A percentile compares a stretch with the other conserved stretches of the same genome.
phyloP scores from a whole-genome alignment of 2,888 invertebrate genomes.

The Drosophila anceps region DNA sequence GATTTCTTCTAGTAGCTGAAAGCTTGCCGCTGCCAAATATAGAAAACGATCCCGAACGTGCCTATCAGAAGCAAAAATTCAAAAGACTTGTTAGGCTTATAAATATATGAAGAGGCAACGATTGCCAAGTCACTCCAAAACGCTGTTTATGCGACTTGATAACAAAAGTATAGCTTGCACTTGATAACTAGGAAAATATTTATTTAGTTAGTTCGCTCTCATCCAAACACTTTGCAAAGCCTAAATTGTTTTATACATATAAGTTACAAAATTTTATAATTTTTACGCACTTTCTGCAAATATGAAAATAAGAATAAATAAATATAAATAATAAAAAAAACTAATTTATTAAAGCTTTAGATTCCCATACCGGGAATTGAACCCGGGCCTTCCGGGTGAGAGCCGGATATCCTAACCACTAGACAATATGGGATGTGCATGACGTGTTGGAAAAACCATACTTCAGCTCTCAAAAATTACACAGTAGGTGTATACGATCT shows the following conservation, averaged over 20 bases:
- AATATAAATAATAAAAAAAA: too few species aligned
- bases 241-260: not conserved
- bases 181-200: constrained; percentile 3
- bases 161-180: not conserved
- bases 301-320: too few species aligned
- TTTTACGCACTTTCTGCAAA: too few species aligned
- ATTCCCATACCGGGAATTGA: constrained; percentile 96
- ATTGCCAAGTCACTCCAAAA: not conserved
- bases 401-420: constrained; percentile 86
- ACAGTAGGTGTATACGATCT: not conserved
- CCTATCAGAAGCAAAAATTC: constrained; percentile 43
- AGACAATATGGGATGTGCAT: constrained; percentile 84
- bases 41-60: constrained; percentile 44
- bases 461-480: too few species aligned
- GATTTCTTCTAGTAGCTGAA: constrained; percentile 76
- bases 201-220: not conserved
- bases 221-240: too few species aligned
- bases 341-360: too few species aligned
- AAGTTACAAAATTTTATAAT: not conserved
- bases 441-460: too few species aligned
- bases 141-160: not conserved
- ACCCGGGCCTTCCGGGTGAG: constrained; percentile 89
- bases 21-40: constrained; percentile 64
- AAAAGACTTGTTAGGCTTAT: constrained; percentile 45
- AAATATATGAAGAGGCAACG: not conserved